These are phyloP conservation scores for Microcebus griseorufus DNA, from an alignment of 2,113 vertebrate species.

Conservation along the genomic window DNA sequence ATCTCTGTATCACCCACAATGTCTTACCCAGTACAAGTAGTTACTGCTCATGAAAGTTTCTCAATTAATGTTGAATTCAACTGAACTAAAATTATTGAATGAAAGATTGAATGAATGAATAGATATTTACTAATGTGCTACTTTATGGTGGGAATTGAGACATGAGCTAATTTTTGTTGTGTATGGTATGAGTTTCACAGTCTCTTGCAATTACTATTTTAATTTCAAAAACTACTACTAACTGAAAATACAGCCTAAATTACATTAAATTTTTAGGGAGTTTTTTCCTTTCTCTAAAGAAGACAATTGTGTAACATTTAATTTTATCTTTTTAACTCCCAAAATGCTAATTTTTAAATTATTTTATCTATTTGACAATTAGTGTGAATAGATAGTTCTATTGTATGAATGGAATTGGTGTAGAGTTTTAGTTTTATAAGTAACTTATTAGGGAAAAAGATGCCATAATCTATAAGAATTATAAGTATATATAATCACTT, in stretches of 20 bases:
- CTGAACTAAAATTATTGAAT: constrained; percentile 11
- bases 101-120: constrained; percentile 23
- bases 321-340: not conserved
- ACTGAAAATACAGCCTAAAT: not conserved
- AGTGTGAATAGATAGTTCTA: not conserved
- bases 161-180: not conserved
- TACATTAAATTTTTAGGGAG: not conserved
- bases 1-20: constrained; percentile 8
- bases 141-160: not conserved
- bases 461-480: not conserved
- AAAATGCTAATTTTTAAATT: not conserved
- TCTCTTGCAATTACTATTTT: not conserved
- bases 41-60: constrained; percentile 5
- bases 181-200: not conserved
- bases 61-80: not conserved
- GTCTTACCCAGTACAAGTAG: not conserved
- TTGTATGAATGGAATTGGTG: not conserved
- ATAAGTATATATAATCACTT: not conserved
- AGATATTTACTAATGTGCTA: not conserved
- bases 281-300: not conserved
- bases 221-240: not conserved
- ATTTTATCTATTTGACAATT: constrained; percentile 4
- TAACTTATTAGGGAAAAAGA: not conserved
- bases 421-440: not conserved
- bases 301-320: not conserved